These are phyloP conservation scores for Tachysurus fulvidraco DNA, from an alignment of 2,113 vertebrate genomes.

Conservation along the genomic window DNA sequence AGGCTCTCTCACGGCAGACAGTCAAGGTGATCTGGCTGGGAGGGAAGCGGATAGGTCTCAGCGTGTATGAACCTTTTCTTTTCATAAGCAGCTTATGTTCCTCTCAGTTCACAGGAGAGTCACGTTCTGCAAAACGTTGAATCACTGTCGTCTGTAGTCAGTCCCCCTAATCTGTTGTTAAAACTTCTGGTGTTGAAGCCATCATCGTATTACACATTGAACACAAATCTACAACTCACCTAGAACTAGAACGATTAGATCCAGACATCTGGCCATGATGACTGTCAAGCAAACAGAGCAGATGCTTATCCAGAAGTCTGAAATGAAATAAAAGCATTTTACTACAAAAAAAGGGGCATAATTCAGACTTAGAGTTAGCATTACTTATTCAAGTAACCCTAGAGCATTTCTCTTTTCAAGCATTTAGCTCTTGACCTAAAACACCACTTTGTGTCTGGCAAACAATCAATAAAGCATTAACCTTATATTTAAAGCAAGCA, in stretches of 20 bases:
- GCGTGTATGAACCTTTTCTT: slow-evolving; percentile 44
- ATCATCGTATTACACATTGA: neutral
- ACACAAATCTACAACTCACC: slow-evolving; percentile 64
- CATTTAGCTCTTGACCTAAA: neutral
- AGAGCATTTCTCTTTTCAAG: neutral
- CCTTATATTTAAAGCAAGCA: neutral
- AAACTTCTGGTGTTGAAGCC: slow-evolving; percentile 10
- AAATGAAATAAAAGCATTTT: slow-evolving; percentile 43
- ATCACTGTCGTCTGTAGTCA: slow-evolving; percentile 24
- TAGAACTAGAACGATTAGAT: slow-evolving; percentile 64
- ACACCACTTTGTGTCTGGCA: neutral
- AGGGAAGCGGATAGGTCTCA: slow-evolving; percentile 16
- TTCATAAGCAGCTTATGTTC: slow-evolving; percentile 41
- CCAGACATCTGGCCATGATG: slow-evolving; percentile 56
- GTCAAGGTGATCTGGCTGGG: slow-evolving; percentile 37
- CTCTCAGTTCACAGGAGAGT: slow-evolving; percentile 24
- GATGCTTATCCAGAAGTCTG: slow-evolving; percentile 56
- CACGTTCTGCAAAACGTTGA: slow-evolving; percentile 4
- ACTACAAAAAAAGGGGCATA: neutral
- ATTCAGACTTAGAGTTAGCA: neutral
- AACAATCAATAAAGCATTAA: neutral
- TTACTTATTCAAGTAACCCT: too few species aligned
- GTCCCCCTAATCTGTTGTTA: slow-evolving; percentile 28
- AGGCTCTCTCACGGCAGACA: slow-evolving; percentile 19
- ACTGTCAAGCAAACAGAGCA: slow-evolving; percentile 46